Percentiles rank a stretch among this genome's conserved stretches.
Evolutionary conservation across 92 coral and sea anemone species (phyloP).

Genomic region (Epizoanthus illoricatus): DNA sequence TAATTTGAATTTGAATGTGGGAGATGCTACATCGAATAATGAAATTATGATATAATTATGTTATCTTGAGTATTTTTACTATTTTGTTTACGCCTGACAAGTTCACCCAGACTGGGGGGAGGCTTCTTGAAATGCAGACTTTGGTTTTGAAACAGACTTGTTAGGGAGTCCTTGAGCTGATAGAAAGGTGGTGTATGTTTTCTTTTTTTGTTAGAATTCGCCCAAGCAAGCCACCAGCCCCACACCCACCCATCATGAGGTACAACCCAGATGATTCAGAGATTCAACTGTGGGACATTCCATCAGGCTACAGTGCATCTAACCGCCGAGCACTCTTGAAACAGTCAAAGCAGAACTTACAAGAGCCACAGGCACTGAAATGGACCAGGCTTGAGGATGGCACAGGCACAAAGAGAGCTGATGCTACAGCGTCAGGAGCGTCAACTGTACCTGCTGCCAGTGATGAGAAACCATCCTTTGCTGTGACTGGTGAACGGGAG

Average conservation of each 20-base stretch:
- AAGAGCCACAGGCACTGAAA: conserved; percentile 68
- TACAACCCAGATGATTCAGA: conserved; percentile 58
- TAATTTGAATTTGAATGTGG: too few relatives aligned
- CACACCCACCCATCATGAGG: conserved; percentile 58
- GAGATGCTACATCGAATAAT: too few relatives aligned
- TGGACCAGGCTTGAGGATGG: conserved; percentile 55
- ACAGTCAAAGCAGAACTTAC: conserved; percentile 49
- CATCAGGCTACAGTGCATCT: conserved; percentile 43
- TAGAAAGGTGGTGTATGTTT: too few relatives aligned
- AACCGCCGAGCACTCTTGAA: conserved; percentile 55
- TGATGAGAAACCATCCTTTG: conserved; percentile 52
- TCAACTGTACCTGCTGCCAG: conserved; percentile 14
- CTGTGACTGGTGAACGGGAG: conserved; percentile 63
- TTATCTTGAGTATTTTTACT: too few relatives aligned
- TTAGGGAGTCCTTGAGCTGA: too few relatives aligned
- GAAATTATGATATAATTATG: too few relatives aligned
- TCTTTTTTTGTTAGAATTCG: conserved; percentile 36
- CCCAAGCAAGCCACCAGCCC: conserved; percentile 59
- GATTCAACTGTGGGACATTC: conserved; percentile 46
- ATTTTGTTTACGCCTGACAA: too few relatives aligned
- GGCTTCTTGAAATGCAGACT: too few relatives aligned
- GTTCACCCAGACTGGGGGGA: too few relatives aligned
- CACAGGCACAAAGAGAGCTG: conserved; percentile 9
- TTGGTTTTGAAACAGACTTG: too few relatives aligned
- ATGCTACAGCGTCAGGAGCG: conserved; percentile 20